Evolutionary conservation across 23 tunicate species (phyloP).

Genomic region (Phallusia fumigata): DNA sequence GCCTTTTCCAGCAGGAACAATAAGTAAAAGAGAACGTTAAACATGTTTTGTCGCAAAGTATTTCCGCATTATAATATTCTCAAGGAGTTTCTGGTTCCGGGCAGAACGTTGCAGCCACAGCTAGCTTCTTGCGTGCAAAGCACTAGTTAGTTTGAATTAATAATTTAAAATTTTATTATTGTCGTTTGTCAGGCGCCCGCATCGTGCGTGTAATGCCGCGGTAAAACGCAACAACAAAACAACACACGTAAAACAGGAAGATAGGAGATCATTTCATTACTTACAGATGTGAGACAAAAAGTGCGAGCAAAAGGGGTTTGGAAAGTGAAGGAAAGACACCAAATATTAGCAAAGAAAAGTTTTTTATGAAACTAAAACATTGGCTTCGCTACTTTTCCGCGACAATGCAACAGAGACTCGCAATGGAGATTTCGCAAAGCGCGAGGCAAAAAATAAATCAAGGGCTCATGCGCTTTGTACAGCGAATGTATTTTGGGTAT

Average conservation of each 20-base stretch:
- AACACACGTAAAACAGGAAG: not conserved
- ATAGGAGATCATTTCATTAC: not conserved
- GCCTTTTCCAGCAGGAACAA: too few relatives aligned
- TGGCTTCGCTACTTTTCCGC: too few relatives aligned
- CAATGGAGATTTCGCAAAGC: not conserved
- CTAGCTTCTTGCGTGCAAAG: not conserved
- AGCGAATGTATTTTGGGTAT: not conserved
- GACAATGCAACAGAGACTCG: too few relatives aligned
- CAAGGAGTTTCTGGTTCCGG: too few relatives aligned
- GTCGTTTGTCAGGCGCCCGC: conserved; percentile 14
- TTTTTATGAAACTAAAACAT: too few relatives aligned
- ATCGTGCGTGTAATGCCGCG: not conserved
- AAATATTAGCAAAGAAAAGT: too few relatives aligned
- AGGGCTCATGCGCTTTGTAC: not conserved
- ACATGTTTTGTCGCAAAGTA: too few relatives aligned
- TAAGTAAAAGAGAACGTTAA: too few relatives aligned
- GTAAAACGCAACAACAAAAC: too few relatives aligned
- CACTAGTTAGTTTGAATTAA: not conserved
- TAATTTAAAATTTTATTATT: conserved; percentile 11
- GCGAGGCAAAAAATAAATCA: not conserved
- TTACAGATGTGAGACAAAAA: not conserved
- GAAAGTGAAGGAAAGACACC: not conserved
- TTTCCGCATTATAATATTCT: too few relatives aligned
- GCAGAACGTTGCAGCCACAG: not conserved
- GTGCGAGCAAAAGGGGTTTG: not conserved